phyloP scores from a whole-genome alignment of 2,797 vertebrate species.

The Pseudotriccus pelzelni region DNA sequence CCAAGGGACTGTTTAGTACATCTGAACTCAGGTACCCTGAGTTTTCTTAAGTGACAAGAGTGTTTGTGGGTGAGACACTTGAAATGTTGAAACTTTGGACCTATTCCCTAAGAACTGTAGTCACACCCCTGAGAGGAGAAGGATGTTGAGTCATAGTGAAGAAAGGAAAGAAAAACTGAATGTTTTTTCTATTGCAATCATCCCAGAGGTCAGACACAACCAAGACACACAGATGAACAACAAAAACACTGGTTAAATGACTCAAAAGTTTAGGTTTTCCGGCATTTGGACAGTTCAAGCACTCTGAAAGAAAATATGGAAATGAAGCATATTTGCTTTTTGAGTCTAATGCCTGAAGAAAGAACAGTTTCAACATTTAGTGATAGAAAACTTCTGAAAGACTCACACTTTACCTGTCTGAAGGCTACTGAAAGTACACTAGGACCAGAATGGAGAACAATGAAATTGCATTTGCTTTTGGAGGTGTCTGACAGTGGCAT shows the following conservation, averaged over 20 bases:
- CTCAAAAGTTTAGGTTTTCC: slow-evolving; percentile 27
- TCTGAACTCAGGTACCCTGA: not conserved
- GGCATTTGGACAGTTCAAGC: not conserved
- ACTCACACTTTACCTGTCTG: not conserved
- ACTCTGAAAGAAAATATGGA: not conserved
- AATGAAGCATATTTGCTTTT: not conserved
- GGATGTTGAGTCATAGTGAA: slow-evolving; percentile 59
- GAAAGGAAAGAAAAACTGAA: slow-evolving; percentile 47
- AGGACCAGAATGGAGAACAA: not conserved
- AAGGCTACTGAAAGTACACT: not conserved
- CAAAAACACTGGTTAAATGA: slow-evolving; percentile 45
- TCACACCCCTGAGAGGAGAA: slow-evolving; percentile 52
- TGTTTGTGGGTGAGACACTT: not conserved
- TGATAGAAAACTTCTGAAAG: not conserved
- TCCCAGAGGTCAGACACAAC: slow-evolving; percentile 26
- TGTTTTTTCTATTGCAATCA: slow-evolving; percentile 44
- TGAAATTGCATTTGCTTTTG: not conserved
- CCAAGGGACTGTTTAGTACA: not conserved
- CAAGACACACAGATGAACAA: slow-evolving; percentile 42
- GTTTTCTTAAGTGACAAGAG: not conserved
- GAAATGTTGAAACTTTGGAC: slow-evolving; percentile 34
- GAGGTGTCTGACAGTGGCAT: not conserved
- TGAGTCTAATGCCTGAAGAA: not conserved
- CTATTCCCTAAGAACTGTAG: slow-evolving; percentile 26
- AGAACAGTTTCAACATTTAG: not conserved